A percentile compares a stretch with the other conserved stretches of the same genome.
Conservation (phyloP, 2,113 vertebrate species). For the Dipodomys ordii region DNA sequence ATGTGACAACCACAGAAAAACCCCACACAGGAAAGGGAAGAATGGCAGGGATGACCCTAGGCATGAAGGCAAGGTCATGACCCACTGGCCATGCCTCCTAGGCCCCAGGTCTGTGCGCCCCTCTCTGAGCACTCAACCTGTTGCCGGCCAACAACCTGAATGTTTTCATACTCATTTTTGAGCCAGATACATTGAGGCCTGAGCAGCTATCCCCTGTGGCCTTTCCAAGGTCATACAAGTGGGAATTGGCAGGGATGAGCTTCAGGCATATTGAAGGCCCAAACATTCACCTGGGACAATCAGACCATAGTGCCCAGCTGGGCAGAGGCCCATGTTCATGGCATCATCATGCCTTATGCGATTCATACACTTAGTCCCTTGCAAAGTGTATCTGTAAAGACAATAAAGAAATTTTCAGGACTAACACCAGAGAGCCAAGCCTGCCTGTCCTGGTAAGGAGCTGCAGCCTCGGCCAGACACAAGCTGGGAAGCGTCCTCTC, state of each 20-base stretch:
- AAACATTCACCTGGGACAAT: rapidly evolving
- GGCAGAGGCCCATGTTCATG: rapidly evolving
- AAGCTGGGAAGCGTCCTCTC: background rate
- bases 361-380: background rate
- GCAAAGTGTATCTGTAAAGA: background rate
- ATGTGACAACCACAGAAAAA: background rate
- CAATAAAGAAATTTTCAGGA: background rate
- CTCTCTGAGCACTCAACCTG: no score
- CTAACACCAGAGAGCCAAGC: background rate
- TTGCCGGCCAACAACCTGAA: background rate
- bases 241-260: background rate
- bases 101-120: rapidly evolving
- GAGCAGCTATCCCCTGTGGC: background rate
- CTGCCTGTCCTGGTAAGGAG: background rate
- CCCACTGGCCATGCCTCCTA: rapidly evolving
- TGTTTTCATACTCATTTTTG: no score
- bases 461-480: background rate
- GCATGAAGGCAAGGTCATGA: background rate
- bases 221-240: background rate
- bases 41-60: rapidly evolving
- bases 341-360: background rate
- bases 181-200: background rate
- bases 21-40: background rate
- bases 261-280: background rate
- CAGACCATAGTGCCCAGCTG: rapidly evolving